These are phyloP conservation scores for Rhincodon typus DNA, from an alignment of 2,797 vertebrate species.

Conservation along the genomic window DNA sequence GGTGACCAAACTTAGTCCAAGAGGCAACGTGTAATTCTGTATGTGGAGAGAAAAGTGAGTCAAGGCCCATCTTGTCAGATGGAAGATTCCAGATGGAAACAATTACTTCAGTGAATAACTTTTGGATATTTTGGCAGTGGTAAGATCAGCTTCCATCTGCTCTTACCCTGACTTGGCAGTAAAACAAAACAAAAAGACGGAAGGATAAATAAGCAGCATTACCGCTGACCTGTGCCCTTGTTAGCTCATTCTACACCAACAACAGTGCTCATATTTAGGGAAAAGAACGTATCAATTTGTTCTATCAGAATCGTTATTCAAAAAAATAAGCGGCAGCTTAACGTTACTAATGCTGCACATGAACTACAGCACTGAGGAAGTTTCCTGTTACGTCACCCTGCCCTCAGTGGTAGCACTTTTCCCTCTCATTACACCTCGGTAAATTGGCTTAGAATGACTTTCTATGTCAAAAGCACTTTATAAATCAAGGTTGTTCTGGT, in stretches of 20 bases:
- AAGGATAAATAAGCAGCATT: conserved; percentile 1
- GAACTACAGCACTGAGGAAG: background rate
- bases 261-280: background rate
- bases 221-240: background rate
- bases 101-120: conserved; percentile 15
- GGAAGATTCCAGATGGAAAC: conserved; percentile 28
- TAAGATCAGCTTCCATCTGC: conserved; percentile 1
- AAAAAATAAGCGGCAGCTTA: background rate
- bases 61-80: background rate
- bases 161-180: background rate
- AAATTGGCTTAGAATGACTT: background rate
- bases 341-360: background rate
- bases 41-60: background rate
- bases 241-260: background rate
- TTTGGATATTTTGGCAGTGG: conserved; percentile 16
- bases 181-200: background rate
- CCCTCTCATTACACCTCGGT: background rate
- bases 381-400: background rate
- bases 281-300: background rate
- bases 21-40: background rate
- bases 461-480: background rate
- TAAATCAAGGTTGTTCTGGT: background rate
- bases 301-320: background rate
- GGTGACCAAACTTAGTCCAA: conserved; percentile 1
- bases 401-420: background rate